Evolutionary conservation across 2,888 invertebrate genomes (phyloP).

Genomic region (Pollenia angustigena): DNA sequence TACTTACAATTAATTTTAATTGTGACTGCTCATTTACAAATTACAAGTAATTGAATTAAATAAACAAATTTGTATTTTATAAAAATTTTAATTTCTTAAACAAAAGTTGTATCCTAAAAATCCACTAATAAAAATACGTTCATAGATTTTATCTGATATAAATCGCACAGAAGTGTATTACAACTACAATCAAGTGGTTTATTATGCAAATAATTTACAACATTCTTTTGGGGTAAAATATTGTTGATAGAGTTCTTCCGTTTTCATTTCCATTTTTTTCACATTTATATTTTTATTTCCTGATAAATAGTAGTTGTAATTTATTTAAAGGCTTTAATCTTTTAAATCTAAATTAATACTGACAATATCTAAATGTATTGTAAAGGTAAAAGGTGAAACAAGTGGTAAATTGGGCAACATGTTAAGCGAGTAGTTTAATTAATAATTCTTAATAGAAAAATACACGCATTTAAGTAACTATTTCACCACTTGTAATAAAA

Average conservation of each 20-base stretch:
- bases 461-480: not conserved
- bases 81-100: no score
- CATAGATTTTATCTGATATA: no score
- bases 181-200: no score
- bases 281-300: not conserved
- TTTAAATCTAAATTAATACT: not conserved
- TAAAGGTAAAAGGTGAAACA: not conserved
- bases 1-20: no score
- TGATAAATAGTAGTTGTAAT: not conserved
- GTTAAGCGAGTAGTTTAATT: not conserved
- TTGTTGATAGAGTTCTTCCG: not conserved
- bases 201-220: not conserved
- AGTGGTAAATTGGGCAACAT: constrained; percentile 9
- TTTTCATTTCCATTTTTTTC: not conserved
- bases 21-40: no score
- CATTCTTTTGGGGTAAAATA: not conserved
- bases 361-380: constrained; percentile 3
- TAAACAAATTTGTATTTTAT: no score
- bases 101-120: no score
- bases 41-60: no score
- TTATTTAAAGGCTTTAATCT: not conserved
- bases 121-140: no score
- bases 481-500: not conserved
- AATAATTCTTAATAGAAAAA: not conserved
- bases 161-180: no score